Conservation (phyloP, 2,888 invertebrate genomes). For the Polymixis lichenea region DNA sequence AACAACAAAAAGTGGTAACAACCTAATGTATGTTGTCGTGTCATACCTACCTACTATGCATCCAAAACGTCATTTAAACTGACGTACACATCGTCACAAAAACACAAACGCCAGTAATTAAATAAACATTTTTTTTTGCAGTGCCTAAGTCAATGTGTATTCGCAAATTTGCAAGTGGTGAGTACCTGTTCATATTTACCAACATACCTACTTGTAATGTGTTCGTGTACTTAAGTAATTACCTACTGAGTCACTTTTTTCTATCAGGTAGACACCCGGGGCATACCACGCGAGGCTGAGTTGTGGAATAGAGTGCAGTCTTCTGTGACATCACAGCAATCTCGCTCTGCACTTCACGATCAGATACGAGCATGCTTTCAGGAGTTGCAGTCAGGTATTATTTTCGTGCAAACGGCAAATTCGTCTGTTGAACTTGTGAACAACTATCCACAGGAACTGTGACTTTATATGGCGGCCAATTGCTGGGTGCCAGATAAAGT, state of each 20-base stretch:
- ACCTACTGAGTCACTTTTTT: conserved; percentile 5
- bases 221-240: background rate
- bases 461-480: too few species aligned
- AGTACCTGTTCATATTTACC: conserved; percentile 65
- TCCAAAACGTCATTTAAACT: background rate
- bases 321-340: conserved; percentile 85
- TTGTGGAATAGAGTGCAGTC: conserved; percentile 84
- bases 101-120: conserved; percentile 3
- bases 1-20: background rate
- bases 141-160: conserved; percentile 89
- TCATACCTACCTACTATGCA: background rate
- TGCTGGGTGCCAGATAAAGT: background rate
- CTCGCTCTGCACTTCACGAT: conserved; percentile 79
- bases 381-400: conserved; percentile 84
- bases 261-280: conserved; percentile 83
- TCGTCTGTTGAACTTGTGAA: background rate
- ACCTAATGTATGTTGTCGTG: too few species aligned
- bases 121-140: conserved; percentile 71
- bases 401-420: background rate
- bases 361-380: conserved; percentile 86
- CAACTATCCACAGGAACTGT: background rate
- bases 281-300: conserved; percentile 86
- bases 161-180: conserved; percentile 88
- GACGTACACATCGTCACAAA: background rate
- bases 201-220: background rate